Evolutionary conservation across 2,113 vertebrate genomes (phyloP).

Genomic region (Varanus komodoensis): DNA sequence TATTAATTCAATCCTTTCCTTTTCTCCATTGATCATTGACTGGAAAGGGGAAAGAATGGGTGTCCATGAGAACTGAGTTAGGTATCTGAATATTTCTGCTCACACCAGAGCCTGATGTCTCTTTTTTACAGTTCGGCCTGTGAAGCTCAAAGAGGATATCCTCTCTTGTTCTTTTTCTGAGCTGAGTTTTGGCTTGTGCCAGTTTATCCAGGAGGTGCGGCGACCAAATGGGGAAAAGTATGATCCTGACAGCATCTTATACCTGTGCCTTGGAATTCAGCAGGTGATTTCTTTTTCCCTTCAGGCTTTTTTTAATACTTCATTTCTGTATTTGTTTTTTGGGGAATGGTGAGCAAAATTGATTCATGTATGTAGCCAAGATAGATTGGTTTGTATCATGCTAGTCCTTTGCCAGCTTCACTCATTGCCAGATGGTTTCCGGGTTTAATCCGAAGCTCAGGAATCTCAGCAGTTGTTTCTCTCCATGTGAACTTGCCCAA

Average conservation of each 20-base stretch:
- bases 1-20: neutral
- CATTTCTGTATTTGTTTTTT: neutral
- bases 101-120: neutral
- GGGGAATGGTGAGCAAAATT: neutral
- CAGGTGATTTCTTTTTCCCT: constrained; percentile 79
- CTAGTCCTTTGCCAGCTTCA: neutral
- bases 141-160: constrained; percentile 93
- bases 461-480: neutral
- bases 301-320: no score
- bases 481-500: neutral
- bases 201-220: constrained; percentile 91
- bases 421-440: neutral
- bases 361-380: neutral
- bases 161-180: constrained; percentile 92
- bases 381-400: neutral
- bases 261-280: constrained; percentile 98
- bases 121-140: constrained; percentile 79
- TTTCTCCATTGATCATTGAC: neutral
- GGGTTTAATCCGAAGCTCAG: neutral
- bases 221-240: constrained; percentile 93
- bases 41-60: neutral
- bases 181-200: constrained; percentile 93
- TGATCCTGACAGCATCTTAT: constrained; percentile 93
- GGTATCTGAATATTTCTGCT: neutral
- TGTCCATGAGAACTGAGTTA: neutral